Percentiles rank a stretch among this genome's conserved stretches.
Conservation (phyloP, 1,140 invertebrate species). For the Gryllus bimaculatus region DNA sequence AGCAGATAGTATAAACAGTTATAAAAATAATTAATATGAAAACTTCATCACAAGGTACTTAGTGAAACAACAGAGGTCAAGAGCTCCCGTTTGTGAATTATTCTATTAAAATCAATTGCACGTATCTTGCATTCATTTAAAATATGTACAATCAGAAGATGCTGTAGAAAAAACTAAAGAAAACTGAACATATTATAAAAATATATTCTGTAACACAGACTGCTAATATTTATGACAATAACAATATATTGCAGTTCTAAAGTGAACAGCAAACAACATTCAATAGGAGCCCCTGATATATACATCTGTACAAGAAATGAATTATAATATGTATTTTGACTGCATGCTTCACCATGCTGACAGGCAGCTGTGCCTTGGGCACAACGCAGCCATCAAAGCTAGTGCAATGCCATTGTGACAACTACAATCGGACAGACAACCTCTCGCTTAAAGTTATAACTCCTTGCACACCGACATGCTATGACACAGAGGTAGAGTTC, state of each 20-base stretch:
- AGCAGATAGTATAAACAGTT: slow-evolving; percentile 1
- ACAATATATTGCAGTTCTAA: not conserved
- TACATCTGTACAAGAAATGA: not conserved
- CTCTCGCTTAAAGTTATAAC: too few species aligned
- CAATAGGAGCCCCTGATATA: not conserved
- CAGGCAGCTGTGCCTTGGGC: too few species aligned
- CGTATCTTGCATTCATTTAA: not conserved
- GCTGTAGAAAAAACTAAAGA: not conserved
- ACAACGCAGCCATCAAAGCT: too few species aligned
- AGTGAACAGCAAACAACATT: not conserved
- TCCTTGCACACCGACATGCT: too few species aligned
- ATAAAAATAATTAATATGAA: not conserved
- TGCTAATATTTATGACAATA: not conserved
- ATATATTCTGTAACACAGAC: slow-evolving; percentile 1
- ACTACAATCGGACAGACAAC: too few species aligned
- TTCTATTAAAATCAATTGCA: not conserved
- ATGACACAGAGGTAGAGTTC: too few species aligned
- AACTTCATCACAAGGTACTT: not conserved
- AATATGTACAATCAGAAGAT: not conserved
- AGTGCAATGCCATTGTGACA: too few species aligned
- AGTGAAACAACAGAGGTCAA: not conserved
- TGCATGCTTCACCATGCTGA: not conserved
- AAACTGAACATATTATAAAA: not conserved
- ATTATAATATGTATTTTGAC: not conserved
- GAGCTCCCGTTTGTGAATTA: not conserved